phyloP scores from a whole-genome alignment of 2,888 invertebrate species.

The Hirtodrosophila alboralis region DNA sequence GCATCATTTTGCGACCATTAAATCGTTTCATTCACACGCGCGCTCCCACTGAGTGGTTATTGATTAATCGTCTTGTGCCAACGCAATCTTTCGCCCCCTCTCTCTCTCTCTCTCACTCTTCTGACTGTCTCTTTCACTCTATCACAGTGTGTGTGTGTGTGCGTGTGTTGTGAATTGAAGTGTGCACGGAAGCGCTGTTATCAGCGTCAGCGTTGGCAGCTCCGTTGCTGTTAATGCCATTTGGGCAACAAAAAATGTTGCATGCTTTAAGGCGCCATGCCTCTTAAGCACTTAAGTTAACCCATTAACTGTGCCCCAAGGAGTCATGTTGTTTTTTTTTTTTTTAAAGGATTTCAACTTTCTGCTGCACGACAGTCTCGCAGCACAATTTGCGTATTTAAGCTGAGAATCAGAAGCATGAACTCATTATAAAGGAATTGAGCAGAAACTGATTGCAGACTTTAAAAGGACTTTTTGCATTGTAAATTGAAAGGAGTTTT shows the following conservation, averaged over 20 bases:
- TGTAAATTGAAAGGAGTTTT: too few species aligned
- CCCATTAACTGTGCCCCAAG: constrained; percentile 53
- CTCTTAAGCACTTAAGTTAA: constrained; percentile 61
- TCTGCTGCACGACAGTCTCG: constrained; percentile 10
- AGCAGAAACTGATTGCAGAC: background rate
- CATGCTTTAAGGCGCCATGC: constrained; percentile 58
- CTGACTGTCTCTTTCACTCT: background rate
- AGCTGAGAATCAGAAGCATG: background rate
- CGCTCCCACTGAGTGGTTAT: constrained; percentile 63
- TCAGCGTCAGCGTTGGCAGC: constrained; percentile 6
- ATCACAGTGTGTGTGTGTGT: constrained; percentile 2
- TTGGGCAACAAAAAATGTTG: constrained; percentile 42
- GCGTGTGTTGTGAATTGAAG: constrained; percentile 53
- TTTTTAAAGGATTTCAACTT: constrained; percentile 12
- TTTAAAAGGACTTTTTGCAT: too few species aligned
- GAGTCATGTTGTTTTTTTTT: too few species aligned
- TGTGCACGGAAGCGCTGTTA: constrained; percentile 70
- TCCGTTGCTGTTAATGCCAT: constrained; percentile 46
- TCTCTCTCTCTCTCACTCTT: background rate
- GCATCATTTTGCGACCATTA: constrained; percentile 63
- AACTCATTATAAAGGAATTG: background rate
- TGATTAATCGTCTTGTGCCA: constrained; percentile 66
- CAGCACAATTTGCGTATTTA: background rate
- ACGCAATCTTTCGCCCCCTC: constrained; percentile 1
- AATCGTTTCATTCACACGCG: constrained; percentile 46